Base-by-base conservation (phyloP, 2,797 vertebrate genomes). In the Corythornis leucogaster region DNA sequence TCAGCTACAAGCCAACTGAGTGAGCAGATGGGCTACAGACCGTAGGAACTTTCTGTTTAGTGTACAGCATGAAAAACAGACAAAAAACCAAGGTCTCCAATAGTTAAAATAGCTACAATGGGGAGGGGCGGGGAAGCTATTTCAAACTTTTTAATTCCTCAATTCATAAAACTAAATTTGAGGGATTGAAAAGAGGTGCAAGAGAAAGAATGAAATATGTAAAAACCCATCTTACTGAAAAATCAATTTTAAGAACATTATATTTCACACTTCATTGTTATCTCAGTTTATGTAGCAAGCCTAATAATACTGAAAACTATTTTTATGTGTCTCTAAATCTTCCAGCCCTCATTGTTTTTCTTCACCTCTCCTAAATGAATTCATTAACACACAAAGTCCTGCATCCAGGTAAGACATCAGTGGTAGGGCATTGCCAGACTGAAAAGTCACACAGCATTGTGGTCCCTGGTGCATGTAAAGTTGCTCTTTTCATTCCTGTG, bases 221-320 rank as follows among this genome's bases (percentile, higher is more conserved):
- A 74, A 80, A 68, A 78, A 77, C 30, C 8, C 2, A 45, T 53
- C 43, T 86, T 77, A 81, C 8, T 80, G 64, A 75, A 95, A 96
- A 93, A 96, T 95, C 78, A 71, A 57, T 94, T 83, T 92, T 88
- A 93, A 93, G 58, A 64, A 68, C 66, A n/a, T 64, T 83, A 30
- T 85, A 87, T 92, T 94, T 93, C 87, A 91, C 57, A 79, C 11
- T 50, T 48, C 59, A 42, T 31, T 38, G 33, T 91, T 89, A 61
- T 40, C 46, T 93, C 51, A 58, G 35, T 85, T 91, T 80, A 88
- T 21, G 38, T 28, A 87, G 33, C 20, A 94, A 83, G 26, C 11
- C 12, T 64, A 92, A 74, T 45, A 85, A 79, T 31, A 85, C 22
- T 48, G 14, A 79, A 85, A 68, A 90, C 30, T 28, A 24, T 40